Conservation (phyloP, 2,797 vertebrate genomes). For the Epinephelus coioides region DNA sequence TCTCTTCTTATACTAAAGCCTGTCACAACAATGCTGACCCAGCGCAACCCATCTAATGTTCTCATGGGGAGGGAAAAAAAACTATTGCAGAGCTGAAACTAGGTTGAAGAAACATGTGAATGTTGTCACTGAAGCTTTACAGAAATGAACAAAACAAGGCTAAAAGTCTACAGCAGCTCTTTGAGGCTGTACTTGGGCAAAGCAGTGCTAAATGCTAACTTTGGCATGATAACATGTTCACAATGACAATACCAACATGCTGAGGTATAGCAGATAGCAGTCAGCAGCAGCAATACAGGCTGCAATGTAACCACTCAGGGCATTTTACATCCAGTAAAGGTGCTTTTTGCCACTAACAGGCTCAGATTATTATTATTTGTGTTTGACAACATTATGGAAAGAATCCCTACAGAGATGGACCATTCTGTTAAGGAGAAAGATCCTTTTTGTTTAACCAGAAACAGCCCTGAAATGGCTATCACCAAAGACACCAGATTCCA, state of each 20-base stretch:
- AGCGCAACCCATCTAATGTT: constrained; percentile 56
- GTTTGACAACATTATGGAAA: too few species aligned
- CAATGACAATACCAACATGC: background rate
- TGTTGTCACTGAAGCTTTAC: constrained; percentile 38
- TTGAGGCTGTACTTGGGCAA: background rate
- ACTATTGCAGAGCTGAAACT: constrained; percentile 22
- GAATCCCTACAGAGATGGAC: too few species aligned
- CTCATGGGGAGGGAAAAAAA: constrained; percentile 13
- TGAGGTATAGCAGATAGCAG: background rate
- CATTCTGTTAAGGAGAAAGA: too few species aligned
- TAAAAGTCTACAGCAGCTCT: background rate
- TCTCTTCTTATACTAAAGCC: constrained; percentile 66
- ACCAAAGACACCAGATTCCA: too few species aligned
- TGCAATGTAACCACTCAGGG: too few species aligned
- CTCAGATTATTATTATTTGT: too few species aligned
- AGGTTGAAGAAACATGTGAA: constrained; percentile 44
- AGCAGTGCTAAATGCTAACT: background rate
- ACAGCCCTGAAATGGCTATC: too few species aligned
- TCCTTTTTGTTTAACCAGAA: too few species aligned
- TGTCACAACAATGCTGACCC: constrained; percentile 79
- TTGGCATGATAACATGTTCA: background rate
- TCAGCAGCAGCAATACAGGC: too few species aligned
- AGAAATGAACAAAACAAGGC: constrained; percentile 14
- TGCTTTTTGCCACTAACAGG: too few species aligned
- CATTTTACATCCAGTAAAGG: too few species aligned